Conservation (phyloP, 1,140 invertebrate genomes). For the Melitaea cinxia region DNA sequence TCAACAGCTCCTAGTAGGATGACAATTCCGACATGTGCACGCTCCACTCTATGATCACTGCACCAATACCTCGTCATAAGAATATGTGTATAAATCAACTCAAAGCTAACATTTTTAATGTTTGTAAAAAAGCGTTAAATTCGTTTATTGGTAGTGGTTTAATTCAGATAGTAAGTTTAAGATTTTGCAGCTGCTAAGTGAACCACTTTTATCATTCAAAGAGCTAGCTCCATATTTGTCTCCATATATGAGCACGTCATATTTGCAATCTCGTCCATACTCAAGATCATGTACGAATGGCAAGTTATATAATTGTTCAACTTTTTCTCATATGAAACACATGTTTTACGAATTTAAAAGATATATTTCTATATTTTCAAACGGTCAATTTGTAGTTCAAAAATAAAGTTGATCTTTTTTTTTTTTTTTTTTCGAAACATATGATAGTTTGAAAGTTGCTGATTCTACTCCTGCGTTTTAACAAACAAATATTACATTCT, state of each 20-base stretch:
- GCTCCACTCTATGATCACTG: too few relatives aligned
- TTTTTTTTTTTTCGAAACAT: too few relatives aligned
- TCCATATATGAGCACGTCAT: not conserved
- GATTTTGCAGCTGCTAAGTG: not conserved
- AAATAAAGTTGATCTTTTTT: too few relatives aligned
- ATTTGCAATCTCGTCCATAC: constrained; percentile 9
- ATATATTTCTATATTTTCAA: not conserved
- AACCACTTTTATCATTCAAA: not conserved
- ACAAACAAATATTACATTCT: too few relatives aligned
- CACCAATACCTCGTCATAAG: too few relatives aligned
- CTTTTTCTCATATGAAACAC: not conserved
- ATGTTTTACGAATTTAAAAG: not conserved
- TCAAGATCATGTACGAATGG: constrained; percentile 7
- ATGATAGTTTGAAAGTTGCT: too few relatives aligned
- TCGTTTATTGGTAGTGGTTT: not conserved
- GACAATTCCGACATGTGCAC: too few relatives aligned
- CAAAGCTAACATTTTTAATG: too few relatives aligned
- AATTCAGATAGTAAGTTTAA: not conserved
- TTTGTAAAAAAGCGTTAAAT: not conserved
- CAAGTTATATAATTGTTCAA: not conserved
- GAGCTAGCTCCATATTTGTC: constrained; percentile 1
- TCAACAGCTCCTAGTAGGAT: too few relatives aligned
- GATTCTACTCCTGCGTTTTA: too few relatives aligned
- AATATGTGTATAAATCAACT: too few relatives aligned
- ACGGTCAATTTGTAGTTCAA: too few relatives aligned